Base-by-base conservation (phyloP, 2,888 invertebrate genomes). In the Pollenia angustigena region DNA sequence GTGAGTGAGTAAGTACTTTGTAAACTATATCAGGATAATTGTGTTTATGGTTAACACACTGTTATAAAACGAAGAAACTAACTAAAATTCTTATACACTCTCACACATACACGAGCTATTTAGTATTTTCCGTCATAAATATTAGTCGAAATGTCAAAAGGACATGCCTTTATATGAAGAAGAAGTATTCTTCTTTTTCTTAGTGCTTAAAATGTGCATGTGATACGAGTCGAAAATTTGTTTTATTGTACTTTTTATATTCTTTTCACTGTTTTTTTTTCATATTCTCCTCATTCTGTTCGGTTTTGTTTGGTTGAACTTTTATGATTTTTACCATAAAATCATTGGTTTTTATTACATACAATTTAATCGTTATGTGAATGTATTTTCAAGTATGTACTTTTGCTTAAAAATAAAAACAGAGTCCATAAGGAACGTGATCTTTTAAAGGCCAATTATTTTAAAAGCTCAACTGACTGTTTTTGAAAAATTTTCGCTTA, bases 281-380 rank as follows among this genome's bases (percentile, higher is more conserved):
- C 11, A 54, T 64, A 16, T 62, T 80, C 64, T 69, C 56, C 18
- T 46, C 18, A 54, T 78, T 72, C 69, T 50, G 42, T 72, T 32
- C 50, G n/a, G 40, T 32, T 54, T 66, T 74, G 79, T 72, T 75
- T 69, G 71, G 76, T 78, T 78, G 68, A 84, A 56, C 50, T 74
- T 76, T 76, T 84, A 56, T 69, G 74, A 84, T 78, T 75, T 81
- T 72, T 87, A 68, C 72, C 72, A 87, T 84, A 84, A 87, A 84
- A 84, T 81, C 87, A 87, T 87, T 81, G 87, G 76, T 74, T 84
- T 87, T 84, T 86, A 83, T 83, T 82, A 80, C 79, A 83, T 66
- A 66, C 56, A 64, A 72, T 71, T 72, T 32, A 58, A 60, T 64
- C 56, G 16, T 75, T 68, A 68, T 52, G 44, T 68, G 44, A 48